Conservation (phyloP, 2,888 invertebrate species). For the Cyclophora punctaria region DNA sequence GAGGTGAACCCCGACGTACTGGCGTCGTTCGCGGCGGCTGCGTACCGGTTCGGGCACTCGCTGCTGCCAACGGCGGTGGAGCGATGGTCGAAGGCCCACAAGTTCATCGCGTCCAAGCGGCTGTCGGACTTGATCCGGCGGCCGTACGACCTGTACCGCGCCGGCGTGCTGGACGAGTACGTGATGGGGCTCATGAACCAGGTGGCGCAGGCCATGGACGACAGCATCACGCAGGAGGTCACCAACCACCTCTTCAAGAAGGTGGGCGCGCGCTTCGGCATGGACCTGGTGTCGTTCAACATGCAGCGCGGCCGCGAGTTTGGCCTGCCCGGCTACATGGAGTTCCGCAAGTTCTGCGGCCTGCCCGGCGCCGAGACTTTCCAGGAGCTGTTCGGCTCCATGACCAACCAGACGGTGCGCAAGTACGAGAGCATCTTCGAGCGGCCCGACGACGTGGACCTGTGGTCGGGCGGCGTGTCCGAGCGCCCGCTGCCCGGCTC, state of each 20-base stretch:
- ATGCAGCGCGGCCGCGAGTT: slow-evolving; percentile 95
- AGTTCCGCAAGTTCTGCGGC: slow-evolving; percentile 93
- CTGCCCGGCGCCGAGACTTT: slow-evolving; percentile 84
- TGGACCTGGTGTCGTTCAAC: slow-evolving; percentile 94
- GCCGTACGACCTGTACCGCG: slow-evolving; percentile 92
- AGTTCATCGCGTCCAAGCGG: slow-evolving; percentile 93
- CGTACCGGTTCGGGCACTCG: slow-evolving; percentile 94
- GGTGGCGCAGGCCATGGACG: slow-evolving; percentile 96
- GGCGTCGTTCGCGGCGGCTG: slow-evolving; percentile 92
- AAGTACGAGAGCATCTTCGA: slow-evolving; percentile 90
- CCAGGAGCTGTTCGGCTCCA: slow-evolving; percentile 88
- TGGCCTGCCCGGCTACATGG: slow-evolving; percentile 94
- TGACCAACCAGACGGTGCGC: slow-evolving; percentile 90
- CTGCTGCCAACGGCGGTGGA: slow-evolving; percentile 92
- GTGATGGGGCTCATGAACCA: slow-evolving; percentile 95
- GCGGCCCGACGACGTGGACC: slow-evolving; percentile 93
- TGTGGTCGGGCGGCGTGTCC: slow-evolving; percentile 96
- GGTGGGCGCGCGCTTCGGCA: slow-evolving; percentile 83
- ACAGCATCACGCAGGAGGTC: slow-evolving; percentile 92
- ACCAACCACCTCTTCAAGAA: slow-evolving; percentile 95
- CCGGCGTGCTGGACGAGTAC: slow-evolving; percentile 93
- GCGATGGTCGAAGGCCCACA: slow-evolving; percentile 95
- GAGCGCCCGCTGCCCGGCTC: slow-evolving; percentile 92
- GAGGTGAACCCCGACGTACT: slow-evolving; percentile 91
- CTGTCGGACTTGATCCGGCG: slow-evolving; percentile 90